Percentiles rank a stretch among this genome's conserved stretches.
Evolutionary conservation across 2,888 invertebrate species (phyloP).

Genomic region (Cheilosia grossa): DNA sequence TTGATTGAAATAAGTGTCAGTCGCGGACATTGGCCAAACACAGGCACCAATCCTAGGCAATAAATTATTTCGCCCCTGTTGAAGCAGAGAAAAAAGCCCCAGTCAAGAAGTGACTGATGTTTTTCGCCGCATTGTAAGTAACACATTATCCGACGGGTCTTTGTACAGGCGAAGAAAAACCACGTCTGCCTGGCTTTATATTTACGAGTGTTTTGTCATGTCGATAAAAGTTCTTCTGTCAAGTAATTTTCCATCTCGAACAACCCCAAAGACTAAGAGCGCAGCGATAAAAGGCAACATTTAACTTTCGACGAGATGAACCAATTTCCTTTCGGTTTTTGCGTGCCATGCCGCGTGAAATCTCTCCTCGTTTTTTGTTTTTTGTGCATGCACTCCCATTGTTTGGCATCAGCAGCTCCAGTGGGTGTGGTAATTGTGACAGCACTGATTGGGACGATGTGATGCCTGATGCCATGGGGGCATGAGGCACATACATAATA

Average conservation of each 20-base stretch:
- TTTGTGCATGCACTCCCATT: slow-evolving; percentile 30
- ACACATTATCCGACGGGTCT: background rate
- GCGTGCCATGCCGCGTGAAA: slow-evolving; percentile 45
- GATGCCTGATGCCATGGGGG: slow-evolving; percentile 58
- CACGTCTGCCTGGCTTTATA: background rate
- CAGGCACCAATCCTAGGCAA: too few species aligned
- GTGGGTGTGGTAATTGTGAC: slow-evolving; percentile 73
- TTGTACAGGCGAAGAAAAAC: background rate
- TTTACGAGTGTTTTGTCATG: slow-evolving; percentile 28
- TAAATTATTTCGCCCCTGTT: too few species aligned
- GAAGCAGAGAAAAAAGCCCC: background rate
- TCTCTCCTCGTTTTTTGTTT: slow-evolving; percentile 4
- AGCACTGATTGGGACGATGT: slow-evolving; percentile 67
- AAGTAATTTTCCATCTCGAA: slow-evolving; percentile 56
- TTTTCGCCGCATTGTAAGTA: background rate
- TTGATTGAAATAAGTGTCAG: too few species aligned
- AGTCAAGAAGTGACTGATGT: background rate
- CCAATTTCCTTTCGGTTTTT: slow-evolving; percentile 67
- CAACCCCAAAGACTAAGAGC: slow-evolving; percentile 22
- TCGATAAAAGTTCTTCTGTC: slow-evolving; percentile 32
- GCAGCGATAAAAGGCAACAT: slow-evolving; percentile 45
- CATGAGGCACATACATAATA: slow-evolving; percentile 63
- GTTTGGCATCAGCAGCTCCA: slow-evolving; percentile 46
- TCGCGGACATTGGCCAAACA: too few species aligned
- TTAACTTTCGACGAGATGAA: slow-evolving; percentile 66